Evolutionary conservation across 2,888 invertebrate genomes (phyloP).

Genomic region (Pecten maximus): DNA sequence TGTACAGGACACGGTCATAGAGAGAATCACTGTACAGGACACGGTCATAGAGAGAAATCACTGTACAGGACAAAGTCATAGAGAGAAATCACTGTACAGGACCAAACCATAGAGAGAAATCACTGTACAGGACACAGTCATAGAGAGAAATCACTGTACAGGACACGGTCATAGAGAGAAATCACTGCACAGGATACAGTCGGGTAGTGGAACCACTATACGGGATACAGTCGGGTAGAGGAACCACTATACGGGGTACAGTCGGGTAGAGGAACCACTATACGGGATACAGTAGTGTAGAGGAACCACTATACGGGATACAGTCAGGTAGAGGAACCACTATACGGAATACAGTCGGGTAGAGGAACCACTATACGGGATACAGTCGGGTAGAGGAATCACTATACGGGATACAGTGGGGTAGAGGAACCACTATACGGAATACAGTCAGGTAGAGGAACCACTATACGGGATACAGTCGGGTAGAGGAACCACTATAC

Average conservation of each 20-base stretch:
- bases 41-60: too few species aligned
- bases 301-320: not conserved
- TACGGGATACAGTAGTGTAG: not conserved
- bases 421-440: not conserved
- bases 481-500: not conserved
- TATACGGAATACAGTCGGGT: not conserved
- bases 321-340: not conserved
- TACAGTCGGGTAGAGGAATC: not conserved
- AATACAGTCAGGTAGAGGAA: not conserved
- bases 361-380: not conserved
- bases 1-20: too few species aligned
- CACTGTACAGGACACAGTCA: not conserved
- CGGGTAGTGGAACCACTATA: not conserved
- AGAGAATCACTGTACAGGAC: too few species aligned
- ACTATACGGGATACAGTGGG: not conserved
- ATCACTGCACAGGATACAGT: not conserved
- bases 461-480: not conserved
- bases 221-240: not conserved
- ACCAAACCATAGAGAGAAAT: not conserved
- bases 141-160: not conserved
- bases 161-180: not conserved
- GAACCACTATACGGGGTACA: too few species aligned
- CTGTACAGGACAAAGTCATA: not conserved
- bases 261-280: too few species aligned
- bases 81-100: not conserved